Evolutionary conservation across 1,140 invertebrate species (phyloP).

Genomic region (Drosophila quadrilineata): DNA sequence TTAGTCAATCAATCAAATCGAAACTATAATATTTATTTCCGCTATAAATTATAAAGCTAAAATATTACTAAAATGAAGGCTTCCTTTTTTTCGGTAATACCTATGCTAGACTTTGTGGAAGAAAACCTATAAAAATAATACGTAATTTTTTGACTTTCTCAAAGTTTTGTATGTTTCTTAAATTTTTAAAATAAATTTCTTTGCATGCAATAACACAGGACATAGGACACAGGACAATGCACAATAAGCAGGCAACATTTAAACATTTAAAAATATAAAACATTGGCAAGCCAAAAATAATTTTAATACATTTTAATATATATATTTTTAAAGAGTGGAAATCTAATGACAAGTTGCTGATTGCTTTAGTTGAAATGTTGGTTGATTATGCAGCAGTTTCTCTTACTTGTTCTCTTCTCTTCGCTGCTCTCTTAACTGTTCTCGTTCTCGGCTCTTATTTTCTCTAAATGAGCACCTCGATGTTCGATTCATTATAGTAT

Average conservation of each 20-base stretch:
- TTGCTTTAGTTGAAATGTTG: constrained; percentile 24
- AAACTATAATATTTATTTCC: constrained; percentile 10
- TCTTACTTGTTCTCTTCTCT: constrained; percentile 38
- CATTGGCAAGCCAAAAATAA: too few relatives aligned
- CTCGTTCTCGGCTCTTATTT: background rate
- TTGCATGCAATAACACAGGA: constrained; percentile 22
- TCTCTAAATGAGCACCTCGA: constrained; percentile 48
- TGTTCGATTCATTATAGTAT: constrained; percentile 49
- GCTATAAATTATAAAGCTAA: constrained; percentile 33
- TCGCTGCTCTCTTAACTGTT: constrained; percentile 7
- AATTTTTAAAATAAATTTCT: background rate
- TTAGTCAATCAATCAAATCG: constrained; percentile 42
- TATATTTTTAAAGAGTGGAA: background rate
- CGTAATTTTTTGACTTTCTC: background rate
- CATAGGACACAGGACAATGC: constrained; percentile 14
- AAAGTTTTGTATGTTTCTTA: background rate
- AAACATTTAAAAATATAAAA: constrained; percentile 8
- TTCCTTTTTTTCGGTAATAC: constrained; percentile 2
- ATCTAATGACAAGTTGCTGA: constrained; percentile 26
- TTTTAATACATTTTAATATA: background rate
- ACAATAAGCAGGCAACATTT: constrained; percentile 36
- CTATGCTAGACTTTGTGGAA: constrained; percentile 9
- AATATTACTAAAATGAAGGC: constrained; percentile 37
- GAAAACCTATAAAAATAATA: constrained; percentile 22
- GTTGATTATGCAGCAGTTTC: constrained; percentile 7